Base-by-base conservation (phyloP, 2,113 vertebrate genomes). In the Thermophis baileyi region DNA sequence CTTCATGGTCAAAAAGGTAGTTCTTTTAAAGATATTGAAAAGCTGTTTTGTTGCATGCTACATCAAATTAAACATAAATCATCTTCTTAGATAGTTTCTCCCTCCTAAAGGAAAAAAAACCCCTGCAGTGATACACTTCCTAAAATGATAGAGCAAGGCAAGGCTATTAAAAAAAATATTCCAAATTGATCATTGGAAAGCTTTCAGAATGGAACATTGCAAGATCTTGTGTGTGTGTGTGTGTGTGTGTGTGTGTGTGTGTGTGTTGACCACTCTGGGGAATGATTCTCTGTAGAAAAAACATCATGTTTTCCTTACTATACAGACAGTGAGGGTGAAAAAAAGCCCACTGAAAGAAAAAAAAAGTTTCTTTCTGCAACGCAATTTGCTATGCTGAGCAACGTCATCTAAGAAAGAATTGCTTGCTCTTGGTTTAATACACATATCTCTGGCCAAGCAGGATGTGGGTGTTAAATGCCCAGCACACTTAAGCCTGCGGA, bases 401-500 rank as follows among this genome's bases (percentile, higher is more conserved):
- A 30, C 55, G 25, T 91, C 27, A 87, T 53, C 90, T 89, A 85
- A 51, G 63, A 85, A 93, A 63, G 12, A 91, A 81, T 44, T 12
- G 1, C 55, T 95, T 89, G 69, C 1, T 91, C 85, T 44, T 90
- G 27, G 89, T 94, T 90, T 92, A 94, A 92, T 51, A 92, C 90
- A 11, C 53, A 90, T 55, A 47, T 30, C 46, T 16, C 93, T 91
- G 0, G 7, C 89, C 69, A 92, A 95, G 94, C 74, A 95, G 96
- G 95, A 96, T 96, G 95, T 96, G 96, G 96, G 88, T 69, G 49
- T 85, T 54, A 90, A 94, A 87, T 92, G 87, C 27, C 90, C 88
- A 93, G 85, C 35, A 87, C 57, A 40, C 20, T 93, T 51, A 90
- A 93, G 90, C 85, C 44, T 85, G 85, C 57, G 85, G 93, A 81